Percentiles rank a stretch among this genome's conserved stretches.
Evolutionary conservation across 2,888 invertebrate species (phyloP).

Genomic region (Eueremaeus valkanovi): DNA sequence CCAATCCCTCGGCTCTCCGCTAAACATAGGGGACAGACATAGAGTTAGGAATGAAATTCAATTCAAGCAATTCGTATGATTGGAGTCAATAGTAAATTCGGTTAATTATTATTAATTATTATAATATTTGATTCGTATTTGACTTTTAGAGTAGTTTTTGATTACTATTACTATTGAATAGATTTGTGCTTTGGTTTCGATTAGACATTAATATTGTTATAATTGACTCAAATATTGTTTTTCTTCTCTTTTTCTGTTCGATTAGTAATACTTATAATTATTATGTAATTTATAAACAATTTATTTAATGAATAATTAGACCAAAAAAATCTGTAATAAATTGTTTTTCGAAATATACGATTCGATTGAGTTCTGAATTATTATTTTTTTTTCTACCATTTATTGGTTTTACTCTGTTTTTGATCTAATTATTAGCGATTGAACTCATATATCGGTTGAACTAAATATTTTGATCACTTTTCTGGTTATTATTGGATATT

Average conservation of each 20-base stretch:
- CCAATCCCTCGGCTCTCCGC: not conserved
- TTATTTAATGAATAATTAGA: not conserved
- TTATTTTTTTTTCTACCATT: too few species aligned
- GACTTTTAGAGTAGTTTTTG: not conserved
- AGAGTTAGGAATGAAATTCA: not conserved
- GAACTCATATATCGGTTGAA: not conserved
- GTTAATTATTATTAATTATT: not conserved
- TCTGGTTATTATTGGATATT: not conserved
- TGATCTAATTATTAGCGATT: not conserved
- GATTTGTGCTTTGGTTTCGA: too few species aligned
- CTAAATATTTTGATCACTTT: not conserved
- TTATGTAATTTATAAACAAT: not conserved
- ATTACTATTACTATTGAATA: too few species aligned
- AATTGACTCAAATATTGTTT: too few species aligned
- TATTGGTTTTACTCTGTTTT: not conserved
- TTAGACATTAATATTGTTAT: too few species aligned
- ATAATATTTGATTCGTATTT: not conserved
- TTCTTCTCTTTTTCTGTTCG: too few species aligned
- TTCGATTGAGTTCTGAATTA: not conserved
- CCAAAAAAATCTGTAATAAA: not conserved
- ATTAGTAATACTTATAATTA: too few species aligned
- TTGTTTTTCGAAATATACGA: too few species aligned
- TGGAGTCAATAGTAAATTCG: not conserved
- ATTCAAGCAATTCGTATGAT: not conserved
- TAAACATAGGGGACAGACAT: not conserved